These are phyloP conservation scores for Cylloceria caligata DNA, from an alignment of 2,888 invertebrate species.

Conservation along the genomic window DNA sequence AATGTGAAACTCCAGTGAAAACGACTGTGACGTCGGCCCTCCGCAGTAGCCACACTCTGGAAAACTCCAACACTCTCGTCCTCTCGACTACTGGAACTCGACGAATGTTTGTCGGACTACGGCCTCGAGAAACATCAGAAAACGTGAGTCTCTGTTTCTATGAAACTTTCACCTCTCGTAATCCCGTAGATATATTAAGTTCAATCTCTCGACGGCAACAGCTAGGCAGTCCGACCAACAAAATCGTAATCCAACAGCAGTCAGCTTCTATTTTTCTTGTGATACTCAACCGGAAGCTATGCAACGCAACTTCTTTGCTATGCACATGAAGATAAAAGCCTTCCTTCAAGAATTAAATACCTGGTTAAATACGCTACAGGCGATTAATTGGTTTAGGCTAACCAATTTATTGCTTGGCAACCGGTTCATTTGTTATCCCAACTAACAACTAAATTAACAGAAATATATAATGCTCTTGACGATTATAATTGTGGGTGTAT, in stretches of 20 bases:
- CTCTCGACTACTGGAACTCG: no score
- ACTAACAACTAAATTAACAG: no score
- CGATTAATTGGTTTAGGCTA: no score
- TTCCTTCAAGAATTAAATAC: no score
- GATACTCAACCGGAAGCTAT: constrained; percentile 1
- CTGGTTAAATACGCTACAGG: no score
- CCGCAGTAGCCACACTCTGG: constrained; percentile 6
- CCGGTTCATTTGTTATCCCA: no score
- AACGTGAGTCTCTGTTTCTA: constrained; percentile 70
- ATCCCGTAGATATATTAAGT: constrained; percentile 71
- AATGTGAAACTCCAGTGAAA: constrained; percentile 39
- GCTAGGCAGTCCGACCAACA: constrained; percentile 19
- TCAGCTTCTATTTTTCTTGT: constrained; percentile 16
- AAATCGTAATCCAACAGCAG: constrained; percentile 14
- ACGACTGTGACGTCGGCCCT: constrained; percentile 5
- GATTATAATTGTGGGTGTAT: no score
- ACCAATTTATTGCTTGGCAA: no score
- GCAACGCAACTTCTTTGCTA: neutral
- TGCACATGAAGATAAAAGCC: neutral
- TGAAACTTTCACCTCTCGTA: constrained; percentile 80
- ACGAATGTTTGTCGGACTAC: constrained; percentile 37
- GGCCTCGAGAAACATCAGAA: constrained; percentile 31
- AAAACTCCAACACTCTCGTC: constrained; percentile 29
- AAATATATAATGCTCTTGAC: no score
- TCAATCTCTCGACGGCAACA: constrained; percentile 28